Evolutionary conservation across 1,140 invertebrate genomes (phyloP).

Genomic region (Sesamia nonagrioides): DNA sequence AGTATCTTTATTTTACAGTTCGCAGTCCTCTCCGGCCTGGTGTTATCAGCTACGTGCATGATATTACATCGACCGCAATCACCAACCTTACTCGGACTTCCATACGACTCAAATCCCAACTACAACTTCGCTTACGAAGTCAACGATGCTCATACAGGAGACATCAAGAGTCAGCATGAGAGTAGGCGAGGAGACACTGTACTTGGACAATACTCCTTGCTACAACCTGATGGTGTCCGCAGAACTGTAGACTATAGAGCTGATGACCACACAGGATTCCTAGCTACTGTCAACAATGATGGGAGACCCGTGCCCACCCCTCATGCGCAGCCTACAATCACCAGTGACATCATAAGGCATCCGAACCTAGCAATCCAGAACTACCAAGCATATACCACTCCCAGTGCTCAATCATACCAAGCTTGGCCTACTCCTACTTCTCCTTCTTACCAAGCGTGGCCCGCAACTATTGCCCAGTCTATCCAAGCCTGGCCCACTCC

Average conservation of each 20-base stretch:
- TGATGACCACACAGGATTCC: conserved; percentile 75
- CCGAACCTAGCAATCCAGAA: neutral
- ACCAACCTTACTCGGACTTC: conserved; percentile 60
- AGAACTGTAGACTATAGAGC: conserved; percentile 90
- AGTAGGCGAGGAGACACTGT: conserved; percentile 89
- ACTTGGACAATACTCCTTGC: conserved; percentile 89
- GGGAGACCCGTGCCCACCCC: conserved; percentile 52
- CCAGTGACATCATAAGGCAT: conserved; percentile 19
- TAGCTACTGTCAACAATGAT: conserved; percentile 76
- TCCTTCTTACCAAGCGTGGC: neutral
- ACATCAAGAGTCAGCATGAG: conserved; percentile 85
- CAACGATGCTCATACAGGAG: conserved; percentile 88
- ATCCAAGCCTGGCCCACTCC: conserved; percentile 4
- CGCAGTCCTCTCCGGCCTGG: conserved; percentile 65
- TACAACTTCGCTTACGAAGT: conserved; percentile 91
- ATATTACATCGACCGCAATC: conserved; percentile 69
- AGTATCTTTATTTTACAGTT: conserved; percentile 62
- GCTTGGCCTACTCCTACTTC: conserved; percentile 50
- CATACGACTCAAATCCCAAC: conserved; percentile 65
- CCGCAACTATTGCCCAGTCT: conserved; percentile 9
- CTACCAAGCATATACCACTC: conserved; percentile 13
- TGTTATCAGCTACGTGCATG: conserved; percentile 72
- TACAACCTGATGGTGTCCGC: conserved; percentile 90
- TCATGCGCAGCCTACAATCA: conserved; percentile 31
- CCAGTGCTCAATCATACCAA: conserved; percentile 19